Base-by-base conservation (phyloP, 2,888 invertebrate genomes). In the Aleiodes testaceus region DNA sequence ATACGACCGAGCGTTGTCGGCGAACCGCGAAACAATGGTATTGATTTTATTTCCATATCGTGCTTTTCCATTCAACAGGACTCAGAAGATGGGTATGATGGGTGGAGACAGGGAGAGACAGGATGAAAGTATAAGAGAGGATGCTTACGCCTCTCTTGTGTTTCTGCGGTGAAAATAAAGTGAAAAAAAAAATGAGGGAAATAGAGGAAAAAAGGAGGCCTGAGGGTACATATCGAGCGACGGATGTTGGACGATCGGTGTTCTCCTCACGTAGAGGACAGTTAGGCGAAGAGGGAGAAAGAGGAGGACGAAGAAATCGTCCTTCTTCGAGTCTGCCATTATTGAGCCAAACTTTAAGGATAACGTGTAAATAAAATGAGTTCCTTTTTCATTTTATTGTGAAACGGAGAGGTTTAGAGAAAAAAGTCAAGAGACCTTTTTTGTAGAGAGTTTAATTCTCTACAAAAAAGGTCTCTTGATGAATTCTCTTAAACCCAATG, bases 1-100 rank as follows among this genome's bases (percentile, higher is more conserved):
- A 75, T 74, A 70, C 68, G 72, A 64, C 70, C 63, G 72, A 71
- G 61, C 70, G 72, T 75, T 74, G 70, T 74, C 72, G 72, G 72
- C 72, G 78, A 84, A 84, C 84, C 84, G 82, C 85, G 84, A 86
- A 87, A 87, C 86, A 86, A 86, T 85, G 76, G 80, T 86, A 87
- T 87, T 82, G 86, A 87, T 86, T 86, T 86, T 85, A 87, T 87
- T 86, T 86, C 82, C 84, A 87, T 87, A 86, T 83, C 81, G 80
- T 76, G 74, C 66, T 70, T 59, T 71, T 70, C 67, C 72, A 70
- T 75, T 74, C 72, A 74, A 42, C 36, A 71, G 73, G 72, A 75
- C 70, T 71, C 68, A 66, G 71, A 66, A 52, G 67, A 72, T 74
- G 64, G 20, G 49, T 36, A 66, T 65, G 61, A 49, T 65, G 66